Percentiles rank a stretch among this genome's conserved stretches.
These are phyloP conservation scores for Myopa testacea DNA, from an alignment of 2,888 invertebrate species.

Conservation along the genomic window DNA sequence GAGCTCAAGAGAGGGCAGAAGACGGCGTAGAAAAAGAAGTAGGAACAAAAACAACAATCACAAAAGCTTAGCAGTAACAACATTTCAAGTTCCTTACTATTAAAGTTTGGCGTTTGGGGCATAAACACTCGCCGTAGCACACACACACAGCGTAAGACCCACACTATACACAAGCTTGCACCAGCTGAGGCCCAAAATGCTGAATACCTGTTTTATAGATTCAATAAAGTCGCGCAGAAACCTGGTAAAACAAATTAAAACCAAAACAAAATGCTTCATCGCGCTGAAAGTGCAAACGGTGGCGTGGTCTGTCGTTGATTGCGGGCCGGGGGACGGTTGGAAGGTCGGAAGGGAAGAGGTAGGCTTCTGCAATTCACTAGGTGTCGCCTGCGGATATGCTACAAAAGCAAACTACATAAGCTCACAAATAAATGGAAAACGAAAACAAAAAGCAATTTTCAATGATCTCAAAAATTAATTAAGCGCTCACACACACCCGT, in stretches of 20 bases:
- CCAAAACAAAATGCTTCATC: conserved; percentile 34
- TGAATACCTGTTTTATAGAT: not conserved
- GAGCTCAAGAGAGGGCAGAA: not conserved
- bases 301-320: not conserved
- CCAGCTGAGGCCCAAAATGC: not conserved
- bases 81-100: conserved; percentile 48
- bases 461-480: conserved; percentile 68
- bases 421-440: conserved; percentile 25
- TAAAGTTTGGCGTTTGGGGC: conserved; percentile 58
- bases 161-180: not conserved
- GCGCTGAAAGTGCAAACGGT: conserved; percentile 4
- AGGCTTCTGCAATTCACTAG: conserved; percentile 50
- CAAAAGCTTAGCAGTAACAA: not conserved
- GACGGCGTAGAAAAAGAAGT: not conserved
- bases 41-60: conserved; percentile 12
- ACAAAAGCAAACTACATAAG: conserved; percentile 8
- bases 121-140: conserved; percentile 26
- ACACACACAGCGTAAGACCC: conserved; percentile 21
- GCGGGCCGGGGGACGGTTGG: not conserved
- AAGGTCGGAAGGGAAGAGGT: not conserved
- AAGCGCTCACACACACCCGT: conserved; percentile 49
- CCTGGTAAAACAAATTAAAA: conserved; percentile 15
- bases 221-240: not conserved
- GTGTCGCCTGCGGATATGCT: conserved; percentile 51
- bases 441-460: conserved; percentile 55